These are phyloP conservation scores for Piliocolobus tephrosceles DNA, from an alignment of 2,113 vertebrate species.

Conservation along the genomic window DNA sequence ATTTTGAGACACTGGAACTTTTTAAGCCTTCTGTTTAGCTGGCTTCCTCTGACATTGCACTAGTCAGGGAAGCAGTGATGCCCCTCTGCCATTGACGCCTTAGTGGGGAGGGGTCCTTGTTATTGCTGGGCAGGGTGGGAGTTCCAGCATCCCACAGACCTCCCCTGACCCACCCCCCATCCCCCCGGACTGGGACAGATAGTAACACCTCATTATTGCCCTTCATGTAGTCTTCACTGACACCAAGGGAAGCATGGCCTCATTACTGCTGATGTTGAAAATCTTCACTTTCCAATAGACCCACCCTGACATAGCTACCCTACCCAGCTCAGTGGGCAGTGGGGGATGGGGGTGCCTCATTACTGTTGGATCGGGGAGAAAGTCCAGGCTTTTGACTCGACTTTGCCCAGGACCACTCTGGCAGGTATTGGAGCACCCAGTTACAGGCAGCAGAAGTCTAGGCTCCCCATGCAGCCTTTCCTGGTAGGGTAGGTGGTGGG, in stretches of 20 bases:
- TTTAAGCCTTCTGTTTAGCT: background rate
- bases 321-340: no score
- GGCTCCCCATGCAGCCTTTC: no score
- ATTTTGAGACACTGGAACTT: background rate
- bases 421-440: background rate
- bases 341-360: background rate
- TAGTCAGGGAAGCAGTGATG: no score
- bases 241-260: background rate
- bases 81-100: background rate
- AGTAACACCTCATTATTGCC: fast-evolving
- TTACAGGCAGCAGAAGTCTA: fast-evolving
- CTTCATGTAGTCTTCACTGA: background rate
- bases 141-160: no score
- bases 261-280: background rate
- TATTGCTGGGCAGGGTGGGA: no score
- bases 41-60: background rate
- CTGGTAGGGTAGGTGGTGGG: fast-evolving
- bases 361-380: background rate
- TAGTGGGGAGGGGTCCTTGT: background rate
- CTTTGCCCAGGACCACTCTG: background rate
- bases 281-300: background rate
- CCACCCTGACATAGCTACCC: background rate
- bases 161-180: fast-evolving
- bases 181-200: background rate
- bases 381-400: background rate